phyloP scores from a whole-genome alignment of 2,113 vertebrate genomes.

The Phyllopteryx taeniolatus region DNA sequence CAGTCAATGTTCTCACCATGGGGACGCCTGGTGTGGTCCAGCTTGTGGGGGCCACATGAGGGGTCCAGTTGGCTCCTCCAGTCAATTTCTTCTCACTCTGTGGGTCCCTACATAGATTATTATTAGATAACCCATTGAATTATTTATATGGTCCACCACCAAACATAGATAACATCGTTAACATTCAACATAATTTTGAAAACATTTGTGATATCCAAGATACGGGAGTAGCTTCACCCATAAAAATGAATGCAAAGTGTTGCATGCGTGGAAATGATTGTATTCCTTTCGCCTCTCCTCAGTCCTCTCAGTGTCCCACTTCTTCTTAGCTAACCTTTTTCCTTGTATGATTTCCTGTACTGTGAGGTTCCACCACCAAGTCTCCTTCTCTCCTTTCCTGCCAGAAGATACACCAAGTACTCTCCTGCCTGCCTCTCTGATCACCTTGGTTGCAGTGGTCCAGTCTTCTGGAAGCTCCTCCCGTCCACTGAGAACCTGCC shows the following conservation, averaged over 20 bases:
- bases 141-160: not conserved
- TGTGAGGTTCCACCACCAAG: no score
- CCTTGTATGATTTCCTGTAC: no score
- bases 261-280: no score
- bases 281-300: no score
- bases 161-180: not conserved
- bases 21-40: conserved; percentile 83
- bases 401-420: no score
- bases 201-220: not conserved
- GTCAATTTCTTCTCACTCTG: conserved; percentile 94
- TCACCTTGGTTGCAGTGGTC: no score
- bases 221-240: not conserved
- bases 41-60: conserved; percentile 89
- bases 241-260: not conserved
- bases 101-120: conserved; percentile 66
- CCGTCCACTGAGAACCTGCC: no score
- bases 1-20: conserved; percentile 73
- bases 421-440: no score
- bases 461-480: no score
- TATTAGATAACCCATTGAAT: not conserved
- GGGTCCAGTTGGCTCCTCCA: conserved; percentile 96
- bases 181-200: not conserved
- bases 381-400: no score
- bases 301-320: no score
- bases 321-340: no score